Base-by-base conservation (phyloP, 1,140 invertebrate genomes). In the Planococcus citri region DNA sequence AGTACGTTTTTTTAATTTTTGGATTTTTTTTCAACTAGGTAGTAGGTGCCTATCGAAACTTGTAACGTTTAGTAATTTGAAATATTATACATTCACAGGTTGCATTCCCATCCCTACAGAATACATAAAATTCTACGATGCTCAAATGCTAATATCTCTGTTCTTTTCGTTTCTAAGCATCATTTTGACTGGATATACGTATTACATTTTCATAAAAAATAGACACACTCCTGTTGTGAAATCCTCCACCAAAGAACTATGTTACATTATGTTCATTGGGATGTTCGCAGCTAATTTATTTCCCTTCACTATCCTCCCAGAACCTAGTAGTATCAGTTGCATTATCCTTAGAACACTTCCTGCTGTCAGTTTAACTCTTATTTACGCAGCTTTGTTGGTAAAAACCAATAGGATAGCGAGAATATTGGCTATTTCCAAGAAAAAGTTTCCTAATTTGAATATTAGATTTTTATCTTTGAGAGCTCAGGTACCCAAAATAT, bases 331-430 rank as follows among this genome's bases (percentile, higher is more conserved):
- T 17, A 51, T 51, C 41, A 20, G 6, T 17, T 51, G 41, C n/a
- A 17, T 17, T 17, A 17, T 17, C 6, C 3, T 51, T 17, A 51
- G 41, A n/a, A 51, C 17, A 6, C 2, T 51, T 9, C 41, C 41
- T 2, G 41, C 41, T 2, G 17, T 51, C 2, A 51, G 91, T 75
- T 96, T 96, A 79, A 90, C 92, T 0, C 87, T 95, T 0, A 90
- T 95, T 12, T 96, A 96, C 78, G 90, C 90, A 0, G 91, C 94
- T 3, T 80, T 97, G 0, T 79, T 96, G 21, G 95, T 92, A 1
- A 95, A 95, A 79, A 95, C 93, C 3, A 95, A 94, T 80, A 82
- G 92, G 33, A 96, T 96, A 72, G 86, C 90, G 1, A 80, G 94
- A 21, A 96, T 97, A 74, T 96, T 97, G 41, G 41, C 41, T 3